A percentile compares a stretch with the other conserved stretches of the same genome.
phyloP scores from a whole-genome alignment of 1,140 invertebrate species.

The Cyrtorhinus lividipennis region DNA sequence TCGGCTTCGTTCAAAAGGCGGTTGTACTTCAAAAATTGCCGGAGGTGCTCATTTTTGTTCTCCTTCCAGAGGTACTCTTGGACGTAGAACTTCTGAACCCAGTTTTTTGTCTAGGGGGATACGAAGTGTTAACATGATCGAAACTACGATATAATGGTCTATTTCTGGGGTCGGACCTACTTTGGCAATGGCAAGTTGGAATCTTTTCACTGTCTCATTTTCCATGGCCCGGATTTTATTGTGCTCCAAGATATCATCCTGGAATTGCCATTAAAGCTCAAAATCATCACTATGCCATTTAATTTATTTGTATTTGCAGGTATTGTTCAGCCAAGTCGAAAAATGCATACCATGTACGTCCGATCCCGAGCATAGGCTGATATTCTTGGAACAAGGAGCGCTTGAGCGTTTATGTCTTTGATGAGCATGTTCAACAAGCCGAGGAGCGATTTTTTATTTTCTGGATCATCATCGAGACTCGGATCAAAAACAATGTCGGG shows the following conservation, averaged over 20 bases:
- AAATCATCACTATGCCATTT: too few species aligned
- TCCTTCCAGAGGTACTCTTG: constrained; percentile 50
- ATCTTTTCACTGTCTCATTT: constrained; percentile 16
- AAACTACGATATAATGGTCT: too few species aligned
- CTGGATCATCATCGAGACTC: constrained; percentile 35
- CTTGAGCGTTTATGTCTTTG: constrained; percentile 45
- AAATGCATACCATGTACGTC: constrained; percentile 23
- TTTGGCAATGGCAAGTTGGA: constrained; percentile 17
- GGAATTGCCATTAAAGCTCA: too few species aligned
- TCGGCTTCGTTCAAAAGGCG: constrained; percentile 42
- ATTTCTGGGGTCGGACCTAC: too few species aligned
- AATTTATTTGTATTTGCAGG: too few species aligned
- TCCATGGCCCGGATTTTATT: constrained; percentile 18
- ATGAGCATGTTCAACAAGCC: constrained; percentile 39
- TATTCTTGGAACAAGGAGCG: constrained; percentile 23
- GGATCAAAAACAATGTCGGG: constrained; percentile 46
- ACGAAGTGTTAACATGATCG: neutral
- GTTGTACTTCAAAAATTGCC: constrained; percentile 48
- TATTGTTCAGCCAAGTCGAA: too few species aligned
- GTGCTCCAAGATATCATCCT: constrained; percentile 21
- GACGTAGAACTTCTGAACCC: constrained; percentile 21
- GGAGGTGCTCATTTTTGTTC: constrained; percentile 42
- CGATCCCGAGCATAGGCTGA: constrained; percentile 14
- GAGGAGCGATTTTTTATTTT: constrained; percentile 42
- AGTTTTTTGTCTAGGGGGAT: constrained; percentile 23